phyloP scores from a whole-genome alignment of 1,140 invertebrate genomes.

The Solen grandis region DNA sequence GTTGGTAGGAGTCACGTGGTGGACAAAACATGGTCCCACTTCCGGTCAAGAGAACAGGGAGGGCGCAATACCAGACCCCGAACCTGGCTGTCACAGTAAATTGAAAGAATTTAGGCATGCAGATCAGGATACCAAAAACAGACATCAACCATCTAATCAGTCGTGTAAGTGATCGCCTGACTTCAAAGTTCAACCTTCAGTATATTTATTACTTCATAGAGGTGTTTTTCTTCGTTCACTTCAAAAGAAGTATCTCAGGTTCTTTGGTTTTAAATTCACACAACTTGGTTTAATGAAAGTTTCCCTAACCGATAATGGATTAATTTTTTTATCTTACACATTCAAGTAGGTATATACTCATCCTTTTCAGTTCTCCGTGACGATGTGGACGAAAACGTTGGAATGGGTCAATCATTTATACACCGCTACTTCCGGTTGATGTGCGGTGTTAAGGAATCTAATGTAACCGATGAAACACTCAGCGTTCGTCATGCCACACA shows the following conservation, averaged over 20 bases:
- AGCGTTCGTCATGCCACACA: neutral
- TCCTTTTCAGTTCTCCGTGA: neutral
- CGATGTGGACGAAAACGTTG: too few relatives aligned
- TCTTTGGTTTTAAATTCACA: neutral
- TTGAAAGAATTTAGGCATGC: neutral
- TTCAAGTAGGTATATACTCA: neutral
- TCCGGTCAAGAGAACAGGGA: neutral
- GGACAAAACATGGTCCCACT: constrained; percentile 4
- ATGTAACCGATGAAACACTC: constrained; percentile 5
- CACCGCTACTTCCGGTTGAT: neutral
- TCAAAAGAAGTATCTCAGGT: too few relatives aligned
- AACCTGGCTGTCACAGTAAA: neutral
- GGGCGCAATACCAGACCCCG: neutral
- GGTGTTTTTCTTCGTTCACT: too few relatives aligned
- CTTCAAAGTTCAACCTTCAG: neutral
- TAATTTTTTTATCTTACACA: neutral
- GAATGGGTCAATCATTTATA: too few relatives aligned
- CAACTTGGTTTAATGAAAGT: neutral
- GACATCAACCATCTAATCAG: neutral
- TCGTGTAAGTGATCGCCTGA: neutral
- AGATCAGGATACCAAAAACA: neutral
- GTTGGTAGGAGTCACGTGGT: constrained; percentile 23
- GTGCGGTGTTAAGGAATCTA: constrained; percentile 21
- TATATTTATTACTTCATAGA: neutral
- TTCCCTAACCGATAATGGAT: neutral